phyloP scores from a whole-genome alignment of 2,797 vertebrate genomes.

The Coranthus polyacanthus region DNA sequence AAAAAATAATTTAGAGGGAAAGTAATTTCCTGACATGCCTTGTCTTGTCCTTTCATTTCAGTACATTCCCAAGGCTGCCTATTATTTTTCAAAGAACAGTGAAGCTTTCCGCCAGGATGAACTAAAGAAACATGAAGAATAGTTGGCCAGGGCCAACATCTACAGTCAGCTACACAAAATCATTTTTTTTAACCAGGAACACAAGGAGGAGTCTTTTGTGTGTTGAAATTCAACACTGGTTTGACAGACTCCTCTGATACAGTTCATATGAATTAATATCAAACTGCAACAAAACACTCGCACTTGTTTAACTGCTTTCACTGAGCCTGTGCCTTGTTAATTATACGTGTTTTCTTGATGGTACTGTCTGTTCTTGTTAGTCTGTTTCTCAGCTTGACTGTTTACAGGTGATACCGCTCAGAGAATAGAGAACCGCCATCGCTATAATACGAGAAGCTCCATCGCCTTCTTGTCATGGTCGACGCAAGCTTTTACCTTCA shows the following conservation, averaged over 20 bases:
- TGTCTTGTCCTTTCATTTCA: constrained; percentile 69
- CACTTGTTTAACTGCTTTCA: constrained; percentile 2
- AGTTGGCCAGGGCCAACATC: constrained; percentile 33
- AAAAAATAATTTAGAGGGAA: constrained; percentile 62
- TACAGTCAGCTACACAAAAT: constrained; percentile 44
- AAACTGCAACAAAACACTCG: constrained; percentile 8
- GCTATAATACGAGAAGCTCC: neutral
- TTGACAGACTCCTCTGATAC: neutral
- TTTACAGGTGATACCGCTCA: neutral
- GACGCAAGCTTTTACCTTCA: too few species aligned
- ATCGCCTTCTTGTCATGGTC: too few species aligned
- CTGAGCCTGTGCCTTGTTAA: neutral
- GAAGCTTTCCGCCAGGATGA: constrained; percentile 51
- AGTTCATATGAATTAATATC: constrained; percentile 4
- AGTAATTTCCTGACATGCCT: constrained; percentile 73
- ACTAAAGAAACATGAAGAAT: constrained; percentile 48
- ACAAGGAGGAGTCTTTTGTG: constrained; percentile 10
- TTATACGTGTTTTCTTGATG: constrained; percentile 6
- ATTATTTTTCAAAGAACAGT: constrained; percentile 73
- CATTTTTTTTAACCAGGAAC: constrained; percentile 34
- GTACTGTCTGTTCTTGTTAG: neutral
- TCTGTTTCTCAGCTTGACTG: neutral
- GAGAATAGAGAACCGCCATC: too few species aligned
- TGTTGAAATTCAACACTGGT: neutral
- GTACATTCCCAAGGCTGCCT: constrained; percentile 72